phyloP scores from a whole-genome alignment of 2,888 invertebrate genomes.

The Clivina fossor region DNA sequence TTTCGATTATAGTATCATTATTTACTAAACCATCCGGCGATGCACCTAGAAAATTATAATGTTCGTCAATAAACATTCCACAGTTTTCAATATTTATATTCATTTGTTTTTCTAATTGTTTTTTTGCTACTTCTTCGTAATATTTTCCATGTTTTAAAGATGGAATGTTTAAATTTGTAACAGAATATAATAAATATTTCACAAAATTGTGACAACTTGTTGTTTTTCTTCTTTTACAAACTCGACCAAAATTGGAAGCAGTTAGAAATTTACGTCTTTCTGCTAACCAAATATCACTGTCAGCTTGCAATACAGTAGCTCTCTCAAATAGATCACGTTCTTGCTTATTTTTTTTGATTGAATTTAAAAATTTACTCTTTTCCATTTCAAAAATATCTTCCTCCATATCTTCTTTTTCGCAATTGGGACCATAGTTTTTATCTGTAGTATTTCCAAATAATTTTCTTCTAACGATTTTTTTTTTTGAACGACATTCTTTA shows the following conservation, averaged over 20 bases:
- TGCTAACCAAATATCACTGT: not conserved
- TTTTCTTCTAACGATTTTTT: not conserved
- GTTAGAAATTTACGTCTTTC: not conserved
- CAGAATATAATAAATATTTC: not conserved
- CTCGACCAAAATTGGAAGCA: slow-evolving; percentile 5
- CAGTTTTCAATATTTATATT: slow-evolving; percentile 1
- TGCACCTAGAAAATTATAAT: not conserved
- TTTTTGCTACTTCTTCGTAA: not conserved
- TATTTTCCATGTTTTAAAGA: not conserved
- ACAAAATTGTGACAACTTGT: not conserved
- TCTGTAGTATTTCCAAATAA: not conserved
- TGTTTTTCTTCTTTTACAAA: slow-evolving; percentile 3
- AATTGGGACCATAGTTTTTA: not conserved
- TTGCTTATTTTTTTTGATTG: not conserved
- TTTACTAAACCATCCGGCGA: too few relatives aligned
- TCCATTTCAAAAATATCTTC: not conserved
- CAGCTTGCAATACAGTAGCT: not conserved
- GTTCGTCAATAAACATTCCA: slow-evolving; percentile 9
- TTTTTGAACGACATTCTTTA: too few relatives aligned
- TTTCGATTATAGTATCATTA: slow-evolving; percentile 2
- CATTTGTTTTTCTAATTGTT: not conserved
- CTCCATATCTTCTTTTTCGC: not conserved
- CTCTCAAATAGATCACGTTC: not conserved
- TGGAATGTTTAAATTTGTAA: not conserved
- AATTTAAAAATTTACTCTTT: not conserved